Conservation (phyloP, 2,113 vertebrate species). For the Chamaea fasciata region DNA sequence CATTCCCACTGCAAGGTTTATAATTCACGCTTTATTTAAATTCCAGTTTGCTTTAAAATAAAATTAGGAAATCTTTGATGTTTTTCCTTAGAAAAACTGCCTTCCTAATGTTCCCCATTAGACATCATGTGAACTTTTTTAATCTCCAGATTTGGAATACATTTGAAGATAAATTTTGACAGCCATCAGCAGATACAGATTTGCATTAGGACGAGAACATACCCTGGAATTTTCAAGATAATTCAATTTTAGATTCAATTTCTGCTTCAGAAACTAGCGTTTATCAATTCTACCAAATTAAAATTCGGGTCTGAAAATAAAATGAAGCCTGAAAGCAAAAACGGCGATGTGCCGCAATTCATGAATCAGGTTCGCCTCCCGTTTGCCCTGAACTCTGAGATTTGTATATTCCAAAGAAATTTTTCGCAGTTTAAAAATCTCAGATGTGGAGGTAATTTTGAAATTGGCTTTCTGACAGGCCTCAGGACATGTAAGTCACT, state of each 20-base stretch:
- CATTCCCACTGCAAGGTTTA: neutral
- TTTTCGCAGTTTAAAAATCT: neutral
- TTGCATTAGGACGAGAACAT: neutral
- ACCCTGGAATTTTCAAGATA: neutral
- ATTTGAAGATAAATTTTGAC: neutral
- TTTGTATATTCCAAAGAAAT: neutral
- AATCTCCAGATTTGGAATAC: neutral
- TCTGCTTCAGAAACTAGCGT: neutral
- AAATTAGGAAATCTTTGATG: neutral
- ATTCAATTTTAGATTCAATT: neutral
- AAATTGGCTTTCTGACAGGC: neutral
- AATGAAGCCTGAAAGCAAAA: neutral
- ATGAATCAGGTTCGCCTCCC: neutral
- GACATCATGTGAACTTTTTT: neutral
- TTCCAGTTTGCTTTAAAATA: neutral
- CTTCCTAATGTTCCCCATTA: neutral
- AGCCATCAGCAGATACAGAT: neutral
- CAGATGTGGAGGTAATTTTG: neutral
- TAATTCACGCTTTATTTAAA: neutral
- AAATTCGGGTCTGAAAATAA: neutral
- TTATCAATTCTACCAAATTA: neutral
- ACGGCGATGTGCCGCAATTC: rapidly evolving
- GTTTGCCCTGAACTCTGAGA: neutral
- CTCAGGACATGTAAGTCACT: neutral
- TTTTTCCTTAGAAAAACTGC: neutral